Base-by-base conservation (phyloP, 2,113 vertebrate genomes). In the Cariama cristata region DNA sequence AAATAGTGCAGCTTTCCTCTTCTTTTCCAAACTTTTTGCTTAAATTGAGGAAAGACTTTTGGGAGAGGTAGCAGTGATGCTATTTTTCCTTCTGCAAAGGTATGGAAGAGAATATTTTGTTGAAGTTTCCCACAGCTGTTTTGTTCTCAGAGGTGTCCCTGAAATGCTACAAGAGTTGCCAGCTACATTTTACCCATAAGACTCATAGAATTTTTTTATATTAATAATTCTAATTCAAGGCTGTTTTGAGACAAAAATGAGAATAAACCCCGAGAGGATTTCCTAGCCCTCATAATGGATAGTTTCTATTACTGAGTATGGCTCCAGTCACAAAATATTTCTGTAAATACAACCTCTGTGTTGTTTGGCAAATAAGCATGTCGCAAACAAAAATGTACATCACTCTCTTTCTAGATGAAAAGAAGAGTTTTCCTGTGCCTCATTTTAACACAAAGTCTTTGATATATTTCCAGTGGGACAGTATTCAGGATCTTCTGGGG, bases 401-500 rank as follows among this genome's bases (percentile, higher is more conserved):
- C 4, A 8, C 4, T 26, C 5, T 64, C 15, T 60, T 74, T 14
- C 42, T 83, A 24, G 45, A 8, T 64, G 53, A 52, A 38, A 60
- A 45, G 22, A 40, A 49, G 18, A 59, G 5, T 21, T 86, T 74
- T 59, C 19, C 18, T 14, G 2, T 67, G 38, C 30, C 35, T 96
- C 11, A 3, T 52, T 93, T 69, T 97, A 76, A 96, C 64, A 45
- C 8, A 23, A 49, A 71, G 17, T 64, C 7, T 33, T 66, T 88
- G 26, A 7, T 95, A 0, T 92, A 7, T 76, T 98, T 98, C 35
- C 98, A 99, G 99, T 99, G 99, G 99, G 99, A 99, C 98, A 99
- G 98, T 95, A 99, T 99, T 97, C 99, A 99, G 97, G 99, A 99
- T 73, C 98, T 99, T 73, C 97, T 99, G 73, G 99, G 99, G 71